phyloP scores from a whole-genome alignment of 2,888 invertebrate species.

The Phytoseiulus persimilis region DNA sequence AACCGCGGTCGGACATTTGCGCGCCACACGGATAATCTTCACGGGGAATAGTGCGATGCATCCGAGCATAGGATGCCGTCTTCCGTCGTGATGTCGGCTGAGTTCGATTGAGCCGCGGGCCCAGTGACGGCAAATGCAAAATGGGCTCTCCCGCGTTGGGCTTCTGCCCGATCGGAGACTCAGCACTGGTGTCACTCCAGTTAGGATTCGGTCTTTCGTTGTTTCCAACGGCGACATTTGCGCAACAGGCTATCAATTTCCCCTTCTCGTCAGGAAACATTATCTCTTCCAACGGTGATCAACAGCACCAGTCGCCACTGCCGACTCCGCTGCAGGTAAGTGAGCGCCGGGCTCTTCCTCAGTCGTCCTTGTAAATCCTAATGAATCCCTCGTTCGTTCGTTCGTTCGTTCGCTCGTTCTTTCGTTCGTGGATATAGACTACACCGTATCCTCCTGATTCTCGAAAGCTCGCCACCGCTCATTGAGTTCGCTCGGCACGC shows the following conservation, averaged over 20 bases:
- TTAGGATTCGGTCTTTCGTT: not conserved
- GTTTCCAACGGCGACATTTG: not conserved
- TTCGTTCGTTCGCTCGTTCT: not conserved
- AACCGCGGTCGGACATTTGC: not conserved
- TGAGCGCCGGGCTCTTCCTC: not conserved
- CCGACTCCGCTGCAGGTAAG: not conserved
- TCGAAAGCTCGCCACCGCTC: not conserved
- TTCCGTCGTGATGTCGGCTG: not conserved
- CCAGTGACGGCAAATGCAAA: not conserved
- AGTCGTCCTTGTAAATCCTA: not conserved
- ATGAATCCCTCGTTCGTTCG: not conserved
- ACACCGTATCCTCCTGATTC: not conserved
- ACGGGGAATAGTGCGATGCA: not conserved
- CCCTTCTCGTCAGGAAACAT: not conserved
- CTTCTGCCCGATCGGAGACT: not conserved
- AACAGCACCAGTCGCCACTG: not conserved
- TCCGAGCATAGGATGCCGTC: not conserved
- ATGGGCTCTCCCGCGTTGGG: not conserved
- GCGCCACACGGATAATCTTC: not conserved
- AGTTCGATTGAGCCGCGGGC: not conserved
- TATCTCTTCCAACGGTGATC: not conserved
- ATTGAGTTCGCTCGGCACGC: not conserved
- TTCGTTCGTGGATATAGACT: not conserved
- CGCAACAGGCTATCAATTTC: not conserved
- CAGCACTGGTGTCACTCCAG: not conserved